Evolutionary conservation across 2,888 invertebrate genomes (phyloP), one percentile per base, ranked within the genome.

Genomic region (Synanthedon formicaeformis): DNA sequence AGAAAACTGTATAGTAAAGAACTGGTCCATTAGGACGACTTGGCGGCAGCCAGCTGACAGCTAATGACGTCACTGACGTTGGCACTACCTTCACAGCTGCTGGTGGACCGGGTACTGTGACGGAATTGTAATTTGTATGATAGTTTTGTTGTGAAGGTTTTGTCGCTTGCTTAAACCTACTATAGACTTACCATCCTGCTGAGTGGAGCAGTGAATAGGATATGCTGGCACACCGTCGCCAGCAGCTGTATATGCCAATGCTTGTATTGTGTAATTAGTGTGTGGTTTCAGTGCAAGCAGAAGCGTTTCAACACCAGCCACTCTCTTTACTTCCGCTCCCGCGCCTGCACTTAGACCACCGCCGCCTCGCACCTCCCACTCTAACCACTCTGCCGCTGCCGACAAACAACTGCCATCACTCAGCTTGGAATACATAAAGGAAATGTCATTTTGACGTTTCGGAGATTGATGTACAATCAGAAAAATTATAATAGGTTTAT

Each of bases 211-310:
- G 81, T 91, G 92, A 69, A 95, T 89, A 54, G 94, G 91, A 60
- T 89, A 86, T 67, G 95, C 94, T 58, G 94, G 89, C 11, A 93
- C 90, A 0, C 96, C 96, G 70, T 96, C 96, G 0, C 96, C 96
- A 2, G 93, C 93, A 4, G 92, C 91, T 0, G 96, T 96, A 69
- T 93, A 96, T 8, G 96, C 96, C 65, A 95, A 76, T 4, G 96
- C 94, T 67, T 94, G 92, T 56, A 96, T 89, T 48, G 95, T 96
- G 77, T 96, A 96, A 83, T 96, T 96, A 54, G 95, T 94, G 74
- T 92, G 94, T 65, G 95, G 94, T 67, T 92, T 90, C 58, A 96
- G 81, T 4, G 94, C 93, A 63, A 94, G 93, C 60, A 95, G 82
- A 62, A 93, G 92, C 48, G 94, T 94, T 73, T 95, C 94, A 40